Evolutionary conservation across 1,140 invertebrate genomes (phyloP), one percentile per base, ranked within the genome.

Genomic region (Musca domestica): DNA sequence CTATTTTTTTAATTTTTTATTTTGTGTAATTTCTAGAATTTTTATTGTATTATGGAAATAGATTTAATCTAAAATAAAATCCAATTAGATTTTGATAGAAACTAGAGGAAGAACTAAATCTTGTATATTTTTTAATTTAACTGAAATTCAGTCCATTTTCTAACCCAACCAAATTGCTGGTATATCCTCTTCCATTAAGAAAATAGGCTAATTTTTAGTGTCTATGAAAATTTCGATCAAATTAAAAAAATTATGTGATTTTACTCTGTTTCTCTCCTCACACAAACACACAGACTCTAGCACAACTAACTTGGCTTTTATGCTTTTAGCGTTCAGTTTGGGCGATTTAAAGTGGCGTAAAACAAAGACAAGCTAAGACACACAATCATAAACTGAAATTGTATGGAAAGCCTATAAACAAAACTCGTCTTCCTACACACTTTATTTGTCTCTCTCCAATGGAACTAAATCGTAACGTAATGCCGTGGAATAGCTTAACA

Each of bases 361-460:
- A 58, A 58, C 27, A 58, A 27, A 30, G n/a, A 58, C 15, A 15
- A 19, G 5, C 47, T 5, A 3, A 48, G 15, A 27, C n/a, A 56
- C 52, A 56, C 10, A 56, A 25, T 15, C 20, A 25, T 25, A 58
- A 3, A 48, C 47, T n/a, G 0, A 48, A 2, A 48, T 2, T 48
- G 15, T n/a, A 48, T n/a, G 47, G 15, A 48, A 48, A 15, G 12
- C 3, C 15, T 14, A 6, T 27, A 58, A 14, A 20, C n/a, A n/a
- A 58, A 58, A 58, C 54, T 58, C 54, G 54, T 58, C 54, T 58
- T 58, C 54, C 54, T 58, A 58, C 54, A 58, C 54, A 58, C 54
- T 17, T 58, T 58, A 25, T 56, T 52, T 20, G 19, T 54, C 1
- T 10, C 10, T 23, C 15, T 14, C 4, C 23, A 54, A 48, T 15